These are phyloP conservation scores for Hyposmocoma kahamanoa DNA, from an alignment of 1,140 invertebrate genomes.

Conservation along the genomic window DNA sequence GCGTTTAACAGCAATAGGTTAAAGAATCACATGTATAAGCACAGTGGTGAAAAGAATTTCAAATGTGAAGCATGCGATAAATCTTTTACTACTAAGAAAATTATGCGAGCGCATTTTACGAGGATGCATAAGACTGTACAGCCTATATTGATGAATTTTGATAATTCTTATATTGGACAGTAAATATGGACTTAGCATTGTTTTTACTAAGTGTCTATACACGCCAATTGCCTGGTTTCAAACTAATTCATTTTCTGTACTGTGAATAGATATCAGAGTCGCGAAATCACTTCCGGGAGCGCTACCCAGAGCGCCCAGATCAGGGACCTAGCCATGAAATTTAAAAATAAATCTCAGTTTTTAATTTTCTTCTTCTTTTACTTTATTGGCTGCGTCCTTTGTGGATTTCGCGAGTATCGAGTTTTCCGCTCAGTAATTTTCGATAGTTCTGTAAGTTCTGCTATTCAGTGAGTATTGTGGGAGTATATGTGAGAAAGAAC, in stretches of 20 bases:
- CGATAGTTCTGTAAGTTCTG: too few species aligned
- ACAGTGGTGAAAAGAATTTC: conserved; percentile 64
- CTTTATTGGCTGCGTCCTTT: too few species aligned
- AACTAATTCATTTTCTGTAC: not conserved
- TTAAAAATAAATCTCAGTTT: not conserved
- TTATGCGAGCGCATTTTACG: conserved; percentile 53
- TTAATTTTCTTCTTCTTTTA: not conserved
- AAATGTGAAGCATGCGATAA: conserved; percentile 58
- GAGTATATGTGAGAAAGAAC: too few species aligned
- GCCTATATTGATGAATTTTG: conserved; percentile 27
- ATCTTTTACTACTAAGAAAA: conserved; percentile 58
- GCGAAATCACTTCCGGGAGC: too few species aligned
- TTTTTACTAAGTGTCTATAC: not conserved
- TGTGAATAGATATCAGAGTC: too few species aligned
- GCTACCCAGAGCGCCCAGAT: too few species aligned
- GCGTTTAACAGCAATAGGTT: conserved; percentile 50
- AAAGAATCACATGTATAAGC: conserved; percentile 64
- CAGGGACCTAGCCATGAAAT: not conserved
- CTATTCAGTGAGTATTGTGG: too few species aligned
- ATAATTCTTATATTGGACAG: conserved; percentile 33
- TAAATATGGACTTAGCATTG: conserved; percentile 3
- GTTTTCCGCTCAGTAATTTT: too few species aligned
- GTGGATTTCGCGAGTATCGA: too few species aligned
- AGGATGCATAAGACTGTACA: conserved; percentile 49
- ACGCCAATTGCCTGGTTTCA: too few species aligned